Base-by-base conservation (phyloP, 2,113 vertebrate species). In the Ia io region DNA sequence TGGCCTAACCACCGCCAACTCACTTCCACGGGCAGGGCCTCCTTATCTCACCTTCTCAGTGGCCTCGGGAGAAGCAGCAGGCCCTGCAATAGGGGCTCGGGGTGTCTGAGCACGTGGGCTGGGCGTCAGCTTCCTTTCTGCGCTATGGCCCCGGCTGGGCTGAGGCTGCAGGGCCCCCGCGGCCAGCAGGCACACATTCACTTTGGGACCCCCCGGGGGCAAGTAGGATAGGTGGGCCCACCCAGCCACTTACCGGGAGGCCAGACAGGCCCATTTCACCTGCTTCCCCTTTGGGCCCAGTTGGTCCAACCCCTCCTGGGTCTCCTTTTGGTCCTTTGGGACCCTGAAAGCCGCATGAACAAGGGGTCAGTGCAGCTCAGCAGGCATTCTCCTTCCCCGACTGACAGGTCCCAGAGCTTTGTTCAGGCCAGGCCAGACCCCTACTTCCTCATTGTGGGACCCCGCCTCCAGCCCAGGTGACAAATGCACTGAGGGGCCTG, bases 211-310 rank as follows among this genome's bases (percentile, higher is more conserved):
- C 28, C 22, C 1, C 6, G 0, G 0, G 42, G 42, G 9, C 25
- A 30, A 10, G 4, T 3, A 25, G 32, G 20, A 10, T 10, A 9
- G 49, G 25, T 28, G 44, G 47, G 5, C 69, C 28, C 2, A 4
- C 6, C n/a, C 25, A 28, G 35, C 14, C 37, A 98, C 99, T 2
- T 98, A 99, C 99, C 97, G 98, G 95, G 44, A 98, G 99, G 1
- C 99, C 99, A 0, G 98, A 97, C 9, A 98, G 98, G 23, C 99
- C 99, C 98, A 99, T 99, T 96, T 98, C 98, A 84, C 98, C 98
- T 0, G 94, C 98, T 86, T 99, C 99, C 85, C 99, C 99, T 97
- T 99, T 99, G 95, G 98, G 98, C 82, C 99, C 99, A 0, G 59
- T 85, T 5, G 96, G 97, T 16, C 99, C 99, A 0, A 88, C 20